Percentiles rank a stretch among this genome's conserved stretches.
Conservation (phyloP, 2,888 invertebrate genomes). For the Teleogryllus oceanicus region DNA sequence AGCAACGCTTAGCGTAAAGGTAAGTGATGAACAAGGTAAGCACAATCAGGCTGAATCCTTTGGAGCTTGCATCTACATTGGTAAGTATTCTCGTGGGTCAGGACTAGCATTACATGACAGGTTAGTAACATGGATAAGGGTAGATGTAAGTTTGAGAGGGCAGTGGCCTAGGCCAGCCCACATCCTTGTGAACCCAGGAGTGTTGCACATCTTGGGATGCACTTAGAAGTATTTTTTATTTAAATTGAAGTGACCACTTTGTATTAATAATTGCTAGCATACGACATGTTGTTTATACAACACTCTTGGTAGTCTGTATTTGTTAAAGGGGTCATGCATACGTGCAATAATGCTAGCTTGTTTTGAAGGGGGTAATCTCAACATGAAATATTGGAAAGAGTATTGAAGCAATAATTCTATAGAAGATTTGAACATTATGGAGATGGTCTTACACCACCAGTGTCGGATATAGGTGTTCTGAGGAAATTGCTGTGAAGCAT, state of each 20-base stretch:
- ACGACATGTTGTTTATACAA: background rate
- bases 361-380: too few species aligned
- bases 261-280: background rate
- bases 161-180: background rate
- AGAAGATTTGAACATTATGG: too few species aligned
- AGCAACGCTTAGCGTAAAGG: background rate
- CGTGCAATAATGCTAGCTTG: too few species aligned
- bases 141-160: background rate
- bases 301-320: too few species aligned
- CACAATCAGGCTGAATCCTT: background rate
- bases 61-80: background rate
- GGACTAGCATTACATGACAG: background rate
- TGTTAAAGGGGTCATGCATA: too few species aligned
- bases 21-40: background rate
- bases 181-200: background rate
- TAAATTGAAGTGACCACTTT: conserved; percentile 18
- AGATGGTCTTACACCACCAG: too few species aligned
- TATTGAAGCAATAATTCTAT: too few species aligned
- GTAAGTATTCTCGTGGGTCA: background rate
- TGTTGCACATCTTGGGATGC: background rate
- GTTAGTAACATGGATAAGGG: conserved; percentile 10
- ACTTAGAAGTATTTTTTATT: background rate
- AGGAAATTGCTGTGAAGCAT: too few species aligned
- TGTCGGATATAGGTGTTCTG: too few species aligned
- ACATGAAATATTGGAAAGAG: too few species aligned